Percentiles rank a stretch among this genome's conserved stretches.
phyloP scores from a whole-genome alignment of 2,888 invertebrate species.

The Cosmorhoe ocellata region DNA sequence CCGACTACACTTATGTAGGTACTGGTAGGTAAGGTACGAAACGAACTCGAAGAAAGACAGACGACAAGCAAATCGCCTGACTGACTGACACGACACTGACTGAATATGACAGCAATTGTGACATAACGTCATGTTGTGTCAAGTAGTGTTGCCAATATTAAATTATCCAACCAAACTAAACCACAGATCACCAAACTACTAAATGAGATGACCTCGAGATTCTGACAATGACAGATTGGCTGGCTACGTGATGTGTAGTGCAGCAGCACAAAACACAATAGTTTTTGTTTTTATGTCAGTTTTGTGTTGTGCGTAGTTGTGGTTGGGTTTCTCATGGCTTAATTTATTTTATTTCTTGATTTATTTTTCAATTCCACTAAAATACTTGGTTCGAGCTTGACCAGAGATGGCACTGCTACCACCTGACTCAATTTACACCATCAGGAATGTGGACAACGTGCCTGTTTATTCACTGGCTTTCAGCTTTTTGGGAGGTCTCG shows the following conservation, averaged over 20 bases:
- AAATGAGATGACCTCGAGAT: too few species aligned
- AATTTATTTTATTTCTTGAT: conserved; percentile 73
- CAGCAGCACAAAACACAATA: too few species aligned
- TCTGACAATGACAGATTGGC: not conserved
- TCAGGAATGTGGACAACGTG: conserved; percentile 87
- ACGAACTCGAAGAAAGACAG: conserved; percentile 37
- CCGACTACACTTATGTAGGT: too few species aligned
- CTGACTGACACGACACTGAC: conserved; percentile 43
- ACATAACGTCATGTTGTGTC: too few species aligned
- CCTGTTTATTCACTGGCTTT: conserved; percentile 88
- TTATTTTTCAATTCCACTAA: conserved; percentile 69
- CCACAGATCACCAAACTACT: too few species aligned
- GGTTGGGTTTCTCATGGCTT: conserved; percentile 80
- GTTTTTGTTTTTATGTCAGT: conserved; percentile 76
- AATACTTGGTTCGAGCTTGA: conserved; percentile 78
- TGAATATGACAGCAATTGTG: too few species aligned
- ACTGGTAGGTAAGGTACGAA: too few species aligned
- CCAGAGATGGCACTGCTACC: conserved; percentile 87
- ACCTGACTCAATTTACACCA: conserved; percentile 89
- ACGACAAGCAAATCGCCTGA: too few species aligned
- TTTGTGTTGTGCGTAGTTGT: conserved; percentile 82
- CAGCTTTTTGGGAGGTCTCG: conserved; percentile 82
- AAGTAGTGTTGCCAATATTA: too few species aligned
- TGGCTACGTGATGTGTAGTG: too few species aligned
- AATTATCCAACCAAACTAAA: too few species aligned